A percentile compares a stretch with the other conserved stretches of the same genome.
These are phyloP conservation scores for Pinctada fucata DNA, from an alignment of 2,888 invertebrate species.

Conservation along the genomic window DNA sequence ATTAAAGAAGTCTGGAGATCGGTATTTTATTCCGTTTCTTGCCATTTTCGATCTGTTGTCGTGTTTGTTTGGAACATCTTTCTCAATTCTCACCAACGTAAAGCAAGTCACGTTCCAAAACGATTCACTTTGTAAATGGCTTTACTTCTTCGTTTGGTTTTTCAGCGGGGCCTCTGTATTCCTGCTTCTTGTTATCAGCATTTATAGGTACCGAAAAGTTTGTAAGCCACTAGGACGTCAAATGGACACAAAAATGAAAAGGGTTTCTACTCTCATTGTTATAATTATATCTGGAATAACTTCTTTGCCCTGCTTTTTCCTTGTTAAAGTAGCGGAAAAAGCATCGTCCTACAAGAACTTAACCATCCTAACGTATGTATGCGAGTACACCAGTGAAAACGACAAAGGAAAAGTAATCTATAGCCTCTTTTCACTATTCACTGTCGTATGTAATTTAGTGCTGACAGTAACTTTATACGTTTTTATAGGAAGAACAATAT, in stretches of 20 bases:
- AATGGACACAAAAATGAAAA: constrained; percentile 13
- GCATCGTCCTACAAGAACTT: no score
- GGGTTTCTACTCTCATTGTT: constrained; percentile 1
- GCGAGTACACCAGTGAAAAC: neutral
- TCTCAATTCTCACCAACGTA: constrained; percentile 19
- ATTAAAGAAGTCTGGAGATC: constrained; percentile 23
- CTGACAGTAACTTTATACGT: constrained; percentile 7
- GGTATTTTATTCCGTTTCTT: constrained; percentile 25
- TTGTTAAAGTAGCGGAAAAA: neutral
- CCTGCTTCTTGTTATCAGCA: constrained; percentile 16
- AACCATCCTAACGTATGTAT: neutral
- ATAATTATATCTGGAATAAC: constrained; percentile 14
- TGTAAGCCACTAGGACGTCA: constrained; percentile 25
- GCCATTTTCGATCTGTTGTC: constrained; percentile 24
- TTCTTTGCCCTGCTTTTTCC: constrained; percentile 10
- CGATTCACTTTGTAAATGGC: constrained; percentile 18
- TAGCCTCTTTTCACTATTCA: constrained; percentile 10
- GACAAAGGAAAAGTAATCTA: constrained; percentile 14
- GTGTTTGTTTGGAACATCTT: constrained; percentile 8
- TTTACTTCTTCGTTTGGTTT: constrained; percentile 11
- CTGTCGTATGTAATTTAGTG: constrained; percentile 12
- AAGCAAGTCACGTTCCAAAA: constrained; percentile 20
- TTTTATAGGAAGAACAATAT: constrained; percentile 16
- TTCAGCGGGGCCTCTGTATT: constrained; percentile 16
- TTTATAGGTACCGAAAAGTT: constrained; percentile 22